Evolutionary conservation across 2,888 invertebrate genomes (phyloP).

Genomic region (Augiades crinisus): DNA sequence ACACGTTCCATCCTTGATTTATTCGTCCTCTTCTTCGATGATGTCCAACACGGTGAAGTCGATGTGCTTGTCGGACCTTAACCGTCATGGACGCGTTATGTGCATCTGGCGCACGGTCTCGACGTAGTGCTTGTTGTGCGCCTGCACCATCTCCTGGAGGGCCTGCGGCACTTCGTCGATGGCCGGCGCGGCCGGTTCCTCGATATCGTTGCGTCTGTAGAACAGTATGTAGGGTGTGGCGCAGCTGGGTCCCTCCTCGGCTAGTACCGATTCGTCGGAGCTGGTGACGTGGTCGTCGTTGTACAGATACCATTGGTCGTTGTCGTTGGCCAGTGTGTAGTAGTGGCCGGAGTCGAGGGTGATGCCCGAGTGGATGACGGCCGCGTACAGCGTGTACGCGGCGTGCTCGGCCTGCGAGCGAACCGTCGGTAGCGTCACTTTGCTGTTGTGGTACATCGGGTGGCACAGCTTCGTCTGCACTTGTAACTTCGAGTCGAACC

Average conservation of each 20-base stretch:
- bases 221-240: constrained; percentile 91
- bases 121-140: constrained; percentile 60
- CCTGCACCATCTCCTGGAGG: constrained; percentile 51
- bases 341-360: constrained; percentile 94
- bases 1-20: constrained; percentile 7
- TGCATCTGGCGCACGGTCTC: constrained; percentile 50
- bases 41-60: constrained; percentile 52
- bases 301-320: constrained; percentile 88
- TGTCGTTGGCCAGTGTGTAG: constrained; percentile 89
- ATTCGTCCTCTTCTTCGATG: constrained; percentile 36
- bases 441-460: constrained; percentile 82
- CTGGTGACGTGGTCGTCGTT: constrained; percentile 88
- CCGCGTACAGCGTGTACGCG: constrained; percentile 87
- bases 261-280: constrained; percentile 82
- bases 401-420: constrained; percentile 29
- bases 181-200: constrained; percentile 51
- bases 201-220: constrained; percentile 80
- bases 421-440: constrained; percentile 70
- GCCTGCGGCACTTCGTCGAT: constrained; percentile 56
- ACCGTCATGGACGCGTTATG: constrained; percentile 54
- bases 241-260: constrained; percentile 84
- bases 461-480: constrained; percentile 91
- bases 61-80: constrained; percentile 51
- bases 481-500: constrained; percentile 73
- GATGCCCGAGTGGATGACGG: constrained; percentile 91